A percentile compares a stretch with the other conserved stretches of the same genome.
These are phyloP conservation scores for Zophobas atratus DNA, from an alignment of 1,140 invertebrate genomes.

Conservation along the genomic window DNA sequence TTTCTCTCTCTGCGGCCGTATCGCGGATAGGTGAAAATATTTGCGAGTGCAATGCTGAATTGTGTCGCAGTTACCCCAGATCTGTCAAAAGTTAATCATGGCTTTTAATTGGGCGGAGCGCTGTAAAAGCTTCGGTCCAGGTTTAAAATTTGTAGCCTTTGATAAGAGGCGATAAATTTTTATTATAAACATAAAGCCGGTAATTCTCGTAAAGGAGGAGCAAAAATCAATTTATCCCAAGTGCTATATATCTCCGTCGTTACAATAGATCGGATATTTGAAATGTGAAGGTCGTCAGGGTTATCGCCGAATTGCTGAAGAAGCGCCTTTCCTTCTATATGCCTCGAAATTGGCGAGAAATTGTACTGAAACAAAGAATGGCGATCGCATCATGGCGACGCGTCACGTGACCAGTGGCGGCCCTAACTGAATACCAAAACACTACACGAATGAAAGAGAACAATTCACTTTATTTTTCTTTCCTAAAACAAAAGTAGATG, in stretches of 20 bases:
- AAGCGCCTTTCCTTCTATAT: constrained; percentile 27
- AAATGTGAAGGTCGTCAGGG: constrained; percentile 44
- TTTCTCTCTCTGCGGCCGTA: background rate
- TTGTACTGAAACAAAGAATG: constrained; percentile 35
- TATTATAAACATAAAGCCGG: constrained; percentile 49
- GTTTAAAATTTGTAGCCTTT: constrained; percentile 37
- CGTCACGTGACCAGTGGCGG: background rate
- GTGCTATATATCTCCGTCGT: constrained; percentile 44
- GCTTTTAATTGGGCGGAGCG: constrained; percentile 24
- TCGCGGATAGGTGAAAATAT: background rate
- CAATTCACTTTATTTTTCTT: background rate
- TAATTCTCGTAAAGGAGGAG: constrained; percentile 45
- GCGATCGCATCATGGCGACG: too few species aligned
- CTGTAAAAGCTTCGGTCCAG: constrained; percentile 27
- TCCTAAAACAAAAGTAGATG: background rate
- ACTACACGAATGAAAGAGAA: too few species aligned
- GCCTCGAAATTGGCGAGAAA: constrained; percentile 20
- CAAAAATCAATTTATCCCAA: constrained; percentile 46
- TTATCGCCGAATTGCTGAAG: constrained; percentile 39
- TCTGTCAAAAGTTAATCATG: constrained; percentile 27
- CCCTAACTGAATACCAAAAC: too few species aligned
- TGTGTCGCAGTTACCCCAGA: background rate
- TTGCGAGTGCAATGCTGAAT: background rate
- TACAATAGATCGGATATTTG: constrained; percentile 46
- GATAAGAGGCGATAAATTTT: constrained; percentile 39